Evolutionary conservation across 2,113 vertebrate species (phyloP).

Genomic region (Microcebus jonahi): DNA sequence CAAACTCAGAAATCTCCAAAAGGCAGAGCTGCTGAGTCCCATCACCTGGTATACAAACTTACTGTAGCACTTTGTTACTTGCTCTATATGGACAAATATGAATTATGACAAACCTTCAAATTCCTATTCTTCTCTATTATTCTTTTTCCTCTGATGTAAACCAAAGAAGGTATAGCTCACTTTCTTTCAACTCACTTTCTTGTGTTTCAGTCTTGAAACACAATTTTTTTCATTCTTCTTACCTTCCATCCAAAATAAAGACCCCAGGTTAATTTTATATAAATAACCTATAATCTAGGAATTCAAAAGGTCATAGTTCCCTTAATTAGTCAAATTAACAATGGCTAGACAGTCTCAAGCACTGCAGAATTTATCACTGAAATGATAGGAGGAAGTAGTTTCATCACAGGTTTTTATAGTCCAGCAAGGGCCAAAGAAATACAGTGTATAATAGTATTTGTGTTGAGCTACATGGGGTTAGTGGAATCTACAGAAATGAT

Average conservation of each 20-base stretch:
- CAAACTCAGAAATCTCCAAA: slow-evolving; percentile 9
- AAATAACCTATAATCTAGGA: slow-evolving; percentile 54
- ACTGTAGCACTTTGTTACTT: background rate
- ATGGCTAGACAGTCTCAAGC: background rate
- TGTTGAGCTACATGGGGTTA: background rate
- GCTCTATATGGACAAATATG: background rate
- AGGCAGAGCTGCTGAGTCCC: background rate
- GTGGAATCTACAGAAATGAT: slow-evolving; percentile 12
- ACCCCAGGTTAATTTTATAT: background rate
- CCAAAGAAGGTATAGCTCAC: background rate
- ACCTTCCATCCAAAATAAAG: background rate
- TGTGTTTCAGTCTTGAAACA: background rate
- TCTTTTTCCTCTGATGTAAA: slow-evolving; percentile 9
- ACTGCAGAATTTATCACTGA: slow-evolving; percentile 10
- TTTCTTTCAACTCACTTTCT: background rate
- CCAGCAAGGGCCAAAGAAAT: background rate
- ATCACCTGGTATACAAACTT: background rate
- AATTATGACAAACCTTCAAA: slow-evolving; percentile 25
- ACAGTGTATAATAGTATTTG: background rate
- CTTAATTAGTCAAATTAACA: background rate
- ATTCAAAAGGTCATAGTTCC: slow-evolving; percentile 27
- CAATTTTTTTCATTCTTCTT: background rate
- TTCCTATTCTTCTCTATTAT: background rate
- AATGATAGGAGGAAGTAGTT: background rate
- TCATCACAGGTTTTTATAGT: slow-evolving; percentile 22